These are phyloP conservation scores for Himantopus leucocephalus DNA, from an alignment of 2,113 vertebrate species.

Conservation along the genomic window DNA sequence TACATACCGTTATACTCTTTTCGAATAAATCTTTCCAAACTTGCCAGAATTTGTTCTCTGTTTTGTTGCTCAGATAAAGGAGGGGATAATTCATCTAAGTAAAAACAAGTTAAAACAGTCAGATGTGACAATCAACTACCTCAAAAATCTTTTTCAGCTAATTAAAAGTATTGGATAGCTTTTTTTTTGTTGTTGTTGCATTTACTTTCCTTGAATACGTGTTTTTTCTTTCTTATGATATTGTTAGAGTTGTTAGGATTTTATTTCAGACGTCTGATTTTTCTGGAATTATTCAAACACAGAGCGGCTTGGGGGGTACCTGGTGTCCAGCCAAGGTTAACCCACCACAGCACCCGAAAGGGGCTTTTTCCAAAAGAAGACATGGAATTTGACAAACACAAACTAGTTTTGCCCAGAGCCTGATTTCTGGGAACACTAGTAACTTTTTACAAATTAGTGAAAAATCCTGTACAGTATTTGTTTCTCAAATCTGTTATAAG, in stretches of 20 bases:
- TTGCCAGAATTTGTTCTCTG: slow-evolving; percentile 91
- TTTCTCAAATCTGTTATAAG: not conserved
- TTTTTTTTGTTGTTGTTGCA: not conserved
- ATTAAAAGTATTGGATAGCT: not conserved
- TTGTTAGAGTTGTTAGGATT: not conserved
- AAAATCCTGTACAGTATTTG: not conserved
- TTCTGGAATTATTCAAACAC: not conserved
- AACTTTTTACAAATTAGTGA: not conserved
- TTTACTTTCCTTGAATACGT: not conserved
- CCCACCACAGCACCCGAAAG: not conserved
- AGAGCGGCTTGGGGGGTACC: not conserved
- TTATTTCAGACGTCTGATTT: not conserved
- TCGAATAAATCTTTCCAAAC: slow-evolving; percentile 95
- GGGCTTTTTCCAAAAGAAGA: not conserved
- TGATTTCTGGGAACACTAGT: not conserved
- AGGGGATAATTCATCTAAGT: slow-evolving; percentile 89
- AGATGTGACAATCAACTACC: not conserved
- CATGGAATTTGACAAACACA: not conserved
- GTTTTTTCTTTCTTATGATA: not conserved
- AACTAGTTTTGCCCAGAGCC: not conserved
- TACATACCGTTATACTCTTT: slow-evolving; percentile 94
- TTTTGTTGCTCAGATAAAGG: slow-evolving; percentile 90
- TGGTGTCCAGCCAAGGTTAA: not conserved
- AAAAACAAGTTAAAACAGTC: slow-evolving; percentile 31
- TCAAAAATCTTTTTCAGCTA: not conserved